phyloP scores from a whole-genome alignment of 2,797 vertebrate genomes.

The Myoxocephalus aenaeus region DNA sequence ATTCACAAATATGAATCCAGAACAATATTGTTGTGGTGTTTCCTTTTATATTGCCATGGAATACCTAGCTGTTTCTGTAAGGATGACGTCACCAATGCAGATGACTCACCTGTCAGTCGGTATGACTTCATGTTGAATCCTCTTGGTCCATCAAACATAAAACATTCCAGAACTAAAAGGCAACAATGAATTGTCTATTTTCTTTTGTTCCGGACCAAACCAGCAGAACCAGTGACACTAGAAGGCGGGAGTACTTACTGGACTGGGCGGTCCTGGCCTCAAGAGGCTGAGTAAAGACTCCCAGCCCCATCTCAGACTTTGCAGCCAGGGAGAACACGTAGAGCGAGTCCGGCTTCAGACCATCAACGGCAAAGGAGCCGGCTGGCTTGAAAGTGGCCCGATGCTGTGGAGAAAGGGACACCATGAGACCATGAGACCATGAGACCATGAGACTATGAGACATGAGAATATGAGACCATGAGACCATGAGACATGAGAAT shows the following conservation, averaged over 20 bases:
- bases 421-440: too few species aligned
- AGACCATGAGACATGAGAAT: too few species aligned
- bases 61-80: neutral
- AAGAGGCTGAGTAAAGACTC: conserved; percentile 89
- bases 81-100: neutral
- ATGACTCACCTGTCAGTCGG: neutral
- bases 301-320: conserved; percentile 91
- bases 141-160: neutral
- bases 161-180: neutral
- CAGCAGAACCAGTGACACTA: neutral
- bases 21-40: neutral
- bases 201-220: neutral
- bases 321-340: conserved; percentile 94
- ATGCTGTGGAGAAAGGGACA: conserved; percentile 81
- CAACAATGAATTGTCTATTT: neutral
- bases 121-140: neutral
- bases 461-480: too few species aligned
- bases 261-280: conserved; percentile 93
- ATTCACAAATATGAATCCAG: neutral
- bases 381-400: conserved; percentile 88
- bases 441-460: too few species aligned
- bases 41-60: neutral
- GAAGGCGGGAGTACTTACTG: conserved; percentile 86
- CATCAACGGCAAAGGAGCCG: conserved; percentile 90
- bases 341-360: conserved; percentile 92